Evolutionary conservation across 2,888 invertebrate genomes (phyloP), one percentile per base, ranked within the genome.

Genomic region (Melieria crassipennis): DNA sequence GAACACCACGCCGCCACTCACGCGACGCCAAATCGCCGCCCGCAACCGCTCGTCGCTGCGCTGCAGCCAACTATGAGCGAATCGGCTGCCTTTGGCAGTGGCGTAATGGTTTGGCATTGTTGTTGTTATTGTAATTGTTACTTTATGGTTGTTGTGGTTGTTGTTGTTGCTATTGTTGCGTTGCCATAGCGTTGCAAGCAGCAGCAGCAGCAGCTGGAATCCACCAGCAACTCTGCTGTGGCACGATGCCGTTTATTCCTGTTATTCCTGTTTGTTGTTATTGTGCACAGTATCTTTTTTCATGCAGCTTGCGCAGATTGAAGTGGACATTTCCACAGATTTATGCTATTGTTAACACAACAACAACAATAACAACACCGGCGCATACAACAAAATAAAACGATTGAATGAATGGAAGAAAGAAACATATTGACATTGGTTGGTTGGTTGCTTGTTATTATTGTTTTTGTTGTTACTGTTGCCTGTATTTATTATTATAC

Each of bases 201-300:
- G 60, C 13, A 60, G 11, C 60, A 60, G 13, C 5, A 58, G 45
- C 30, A 58, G n/a, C 10, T 7, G 11, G n/a, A 30, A 57, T 10
- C 9, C 50, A 50, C 9, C 50, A 50, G 11, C 50, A 50, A 52
- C 55, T 30, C 5, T 47, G 63, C 47, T 50, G 45, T 64, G 43
- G 47, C n/a, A 68, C 55, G 42, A 5, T 9, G 45, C 13, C 16
- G 47, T 30, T 11, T 43, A 7, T 11, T 52, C 52, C 13, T 13
- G 11, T 13, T 4, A 5, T 57, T 57, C 1, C 57, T 57, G 9
- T 57, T 45, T 42, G 45, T 61, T 50, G 13, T 45, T 7, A 57
- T 67, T 66, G 69, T 58, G 69, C 75, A 72, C 74, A 74, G 76
- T 70, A 72, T 74, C 72, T 72, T 52, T 70, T 71, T 73, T 55